phyloP scores from a whole-genome alignment of 2,888 invertebrate species.

The Lithodes maja region DNA sequence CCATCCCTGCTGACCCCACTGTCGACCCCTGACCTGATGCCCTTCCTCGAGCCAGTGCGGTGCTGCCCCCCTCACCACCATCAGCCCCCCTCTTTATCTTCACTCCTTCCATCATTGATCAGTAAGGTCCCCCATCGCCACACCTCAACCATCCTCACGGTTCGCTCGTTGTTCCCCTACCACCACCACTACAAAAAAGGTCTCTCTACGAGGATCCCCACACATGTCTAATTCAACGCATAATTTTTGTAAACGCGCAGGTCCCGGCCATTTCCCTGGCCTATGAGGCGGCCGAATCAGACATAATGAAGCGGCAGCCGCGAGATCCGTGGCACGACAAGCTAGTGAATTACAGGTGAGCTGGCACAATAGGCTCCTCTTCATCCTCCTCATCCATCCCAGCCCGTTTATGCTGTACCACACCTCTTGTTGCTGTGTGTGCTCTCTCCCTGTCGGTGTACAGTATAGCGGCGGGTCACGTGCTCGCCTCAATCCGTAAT shows the following conservation, averaged over 20 bases:
- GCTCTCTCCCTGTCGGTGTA: slow-evolving; percentile 46
- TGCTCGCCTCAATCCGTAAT: slow-evolving; percentile 41
- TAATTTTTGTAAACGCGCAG: slow-evolving; percentile 75
- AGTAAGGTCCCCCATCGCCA: slow-evolving; percentile 57
- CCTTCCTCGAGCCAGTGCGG: slow-evolving; percentile 41
- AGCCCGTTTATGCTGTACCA: not conserved
- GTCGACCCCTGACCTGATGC: not conserved
- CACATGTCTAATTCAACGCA: slow-evolving; percentile 21
- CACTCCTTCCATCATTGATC: slow-evolving; percentile 39
- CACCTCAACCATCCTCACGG: slow-evolving; percentile 51
- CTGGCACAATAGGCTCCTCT: slow-evolving; percentile 19
- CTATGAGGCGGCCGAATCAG: slow-evolving; percentile 92
- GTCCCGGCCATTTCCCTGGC: slow-evolving; percentile 94
- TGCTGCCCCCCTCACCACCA: slow-evolving; percentile 28
- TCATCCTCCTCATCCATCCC: not conserved
- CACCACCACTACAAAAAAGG: not conserved
- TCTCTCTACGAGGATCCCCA: not conserved
- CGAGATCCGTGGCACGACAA: slow-evolving; percentile 92
- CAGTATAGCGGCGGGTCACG: slow-evolving; percentile 27
- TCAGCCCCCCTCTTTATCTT: no score
- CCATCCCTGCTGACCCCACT: slow-evolving; percentile 31
- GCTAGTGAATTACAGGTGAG: slow-evolving; percentile 94
- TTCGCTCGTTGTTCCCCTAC: not conserved
- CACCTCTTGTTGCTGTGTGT: not conserved
- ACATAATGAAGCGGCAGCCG: slow-evolving; percentile 95